Conservation (phyloP, 2,888 invertebrate genomes). For the Dascillus cervinus region DNA sequence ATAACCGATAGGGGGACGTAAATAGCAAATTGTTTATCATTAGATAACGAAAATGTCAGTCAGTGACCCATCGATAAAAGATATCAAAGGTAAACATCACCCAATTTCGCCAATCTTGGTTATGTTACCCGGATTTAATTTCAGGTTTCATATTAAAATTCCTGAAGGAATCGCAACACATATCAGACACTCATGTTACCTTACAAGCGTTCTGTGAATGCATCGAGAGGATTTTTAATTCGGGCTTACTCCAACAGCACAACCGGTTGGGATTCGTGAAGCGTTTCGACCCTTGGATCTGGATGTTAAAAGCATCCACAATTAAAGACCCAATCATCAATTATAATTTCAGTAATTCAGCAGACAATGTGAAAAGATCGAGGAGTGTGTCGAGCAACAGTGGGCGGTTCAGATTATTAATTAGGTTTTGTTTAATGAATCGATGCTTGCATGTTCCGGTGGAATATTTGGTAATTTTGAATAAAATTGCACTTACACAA, state of each 20-base stretch:
- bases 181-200: conserved; percentile 44
- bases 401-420: conserved; percentile 45
- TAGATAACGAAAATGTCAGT: conserved; percentile 45
- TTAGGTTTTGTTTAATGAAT: conserved; percentile 45
- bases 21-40: too few relatives aligned
- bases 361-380: conserved; percentile 42
- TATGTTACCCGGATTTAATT: conserved; percentile 13
- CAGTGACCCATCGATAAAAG: conserved; percentile 51
- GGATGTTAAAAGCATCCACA: conserved; percentile 47
- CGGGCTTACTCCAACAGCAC: conserved; percentile 44
- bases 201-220: conserved; percentile 46
- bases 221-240: conserved; percentile 48
- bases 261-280: conserved; percentile 40
- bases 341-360: conserved; percentile 40
- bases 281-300: conserved; percentile 45
- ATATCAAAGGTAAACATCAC: conserved; percentile 47
- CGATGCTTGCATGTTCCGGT: conserved; percentile 49
- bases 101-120: neutral
- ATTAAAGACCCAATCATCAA: conserved; percentile 20
- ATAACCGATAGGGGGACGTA: neutral
- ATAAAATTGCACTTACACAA: conserved; percentile 15
- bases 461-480: conserved; percentile 43
- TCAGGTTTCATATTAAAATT: conserved; percentile 41
- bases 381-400: conserved; percentile 39
- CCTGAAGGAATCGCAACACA: conserved; percentile 27